phyloP scores from a whole-genome alignment of 1,140 invertebrate species.

The Spodoptera frugiperda region DNA sequence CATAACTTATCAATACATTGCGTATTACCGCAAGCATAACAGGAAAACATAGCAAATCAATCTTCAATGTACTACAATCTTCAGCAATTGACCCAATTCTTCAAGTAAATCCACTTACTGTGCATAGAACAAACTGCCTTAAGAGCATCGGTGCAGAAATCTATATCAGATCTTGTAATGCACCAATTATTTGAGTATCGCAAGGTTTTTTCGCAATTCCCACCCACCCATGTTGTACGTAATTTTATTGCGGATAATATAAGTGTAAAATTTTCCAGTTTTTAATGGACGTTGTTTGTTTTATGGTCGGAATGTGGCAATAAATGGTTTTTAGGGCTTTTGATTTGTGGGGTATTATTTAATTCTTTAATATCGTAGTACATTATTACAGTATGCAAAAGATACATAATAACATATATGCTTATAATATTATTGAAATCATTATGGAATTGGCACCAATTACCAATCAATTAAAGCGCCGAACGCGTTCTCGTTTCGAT shows the following conservation, averaged over 20 bases:
- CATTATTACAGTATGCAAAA: too few species aligned
- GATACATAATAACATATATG: too few species aligned
- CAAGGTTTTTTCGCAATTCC: slow-evolving; percentile 44
- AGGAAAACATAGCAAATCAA: not conserved
- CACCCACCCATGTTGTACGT: not conserved
- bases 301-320: not conserved
- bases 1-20: too few species aligned
- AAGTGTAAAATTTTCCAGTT: slow-evolving; percentile 18
- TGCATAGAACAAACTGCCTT: slow-evolving; percentile 43
- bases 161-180: slow-evolving; percentile 71
- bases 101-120: not conserved
- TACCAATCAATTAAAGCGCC: too few species aligned
- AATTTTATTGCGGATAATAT: slow-evolving; percentile 36
- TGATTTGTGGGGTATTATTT: too few species aligned
- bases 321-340: too few species aligned
- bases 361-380: too few species aligned
- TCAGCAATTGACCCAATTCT: slow-evolving; percentile 10
- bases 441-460: too few species aligned
- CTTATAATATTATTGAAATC: too few species aligned
- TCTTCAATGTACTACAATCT: not conserved
- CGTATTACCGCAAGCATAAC: too few species aligned
- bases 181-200: slow-evolving; percentile 62
- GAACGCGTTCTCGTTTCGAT: too few species aligned
- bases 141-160: slow-evolving; percentile 59
- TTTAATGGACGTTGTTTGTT: not conserved